Evolutionary conservation across 2,113 vertebrate species (phyloP), one percentile per base, ranked within the genome.

Genomic region (Aldabrachelys gigantea): DNA sequence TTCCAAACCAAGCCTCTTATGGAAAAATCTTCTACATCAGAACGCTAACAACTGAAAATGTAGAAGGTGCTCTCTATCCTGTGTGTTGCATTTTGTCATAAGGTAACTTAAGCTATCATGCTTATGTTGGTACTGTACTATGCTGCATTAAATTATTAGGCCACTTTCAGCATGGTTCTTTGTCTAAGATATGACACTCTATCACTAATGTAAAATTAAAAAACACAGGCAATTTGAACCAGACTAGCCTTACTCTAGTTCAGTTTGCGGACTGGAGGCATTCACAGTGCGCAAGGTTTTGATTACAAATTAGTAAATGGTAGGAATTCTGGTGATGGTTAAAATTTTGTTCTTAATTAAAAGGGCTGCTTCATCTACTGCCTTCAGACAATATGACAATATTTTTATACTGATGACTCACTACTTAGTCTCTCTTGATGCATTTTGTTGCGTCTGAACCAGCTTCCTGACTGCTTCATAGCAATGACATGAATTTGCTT

Each of bases 381-480:
- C 47, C 21, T 75, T 82, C 49, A 31, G 76, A 44, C 52, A 84
- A 35, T 25, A 62, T 41, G 52, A 31, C 44, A 82, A 52, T 76
- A 72, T 78, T 78, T 78, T 78, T 44, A 27, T 44, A 47, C 24
- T 44, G 41, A 47, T 78, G 75, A 78, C 24, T 78, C 75, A 78
- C 12, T 78, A 78, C 44, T 47, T 44, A 76, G 35, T 69, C 41
- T 44, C 35, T 38, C 24, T 27, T 27, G 24, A 47, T 78, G 75
- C 75, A 47, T 44, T 47, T 78, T 47, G 75, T 47, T 78, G 75
- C 41, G 13, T 25, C 35, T 44, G 41, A 44, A 47, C 13, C 75
- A 65, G 69, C 85, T 95, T 96, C 91, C 94, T 92, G 17, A 22
- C 35, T 72, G 91, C 87, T 38, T 44, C 93, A 92, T 82, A 94